These are phyloP conservation scores for Bombus superbus DNA, from an alignment of 1,140 invertebrate genomes.

Conservation along the genomic window DNA sequence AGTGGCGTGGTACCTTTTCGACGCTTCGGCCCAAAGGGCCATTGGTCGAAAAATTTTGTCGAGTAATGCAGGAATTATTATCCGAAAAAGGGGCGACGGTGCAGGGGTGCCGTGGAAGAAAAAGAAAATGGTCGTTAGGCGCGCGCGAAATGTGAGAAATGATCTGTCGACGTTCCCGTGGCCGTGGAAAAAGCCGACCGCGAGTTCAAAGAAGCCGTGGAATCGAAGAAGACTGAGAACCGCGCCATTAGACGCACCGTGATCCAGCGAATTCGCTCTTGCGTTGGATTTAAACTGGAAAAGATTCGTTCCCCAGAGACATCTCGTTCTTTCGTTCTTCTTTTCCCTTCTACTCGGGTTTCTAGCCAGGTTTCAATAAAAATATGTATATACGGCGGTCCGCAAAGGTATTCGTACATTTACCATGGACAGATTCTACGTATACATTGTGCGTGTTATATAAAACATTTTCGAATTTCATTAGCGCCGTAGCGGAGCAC, in stretches of 20 bases:
- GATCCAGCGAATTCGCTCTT: constrained; percentile 68
- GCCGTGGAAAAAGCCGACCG: constrained; percentile 63
- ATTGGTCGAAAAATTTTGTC: constrained; percentile 72
- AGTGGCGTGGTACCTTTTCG: not conserved
- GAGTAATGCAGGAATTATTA: constrained; percentile 80
- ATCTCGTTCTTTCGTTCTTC: not conserved
- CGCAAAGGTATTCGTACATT: no score
- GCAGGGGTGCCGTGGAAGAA: constrained; percentile 16
- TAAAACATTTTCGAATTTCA: no score
- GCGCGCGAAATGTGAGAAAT: constrained; percentile 81
- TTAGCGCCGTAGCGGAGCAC: no score
- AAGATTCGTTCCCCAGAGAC: constrained; percentile 38
- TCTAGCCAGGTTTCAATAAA: not conserved
- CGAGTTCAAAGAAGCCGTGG: constrained; percentile 75
- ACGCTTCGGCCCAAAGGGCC: constrained; percentile 34
- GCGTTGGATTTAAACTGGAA: constrained; percentile 12
- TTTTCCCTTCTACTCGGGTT: not conserved
- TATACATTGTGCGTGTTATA: no score
- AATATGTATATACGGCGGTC: no score
- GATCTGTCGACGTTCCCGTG: constrained; percentile 76
- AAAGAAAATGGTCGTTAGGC: constrained; percentile 66
- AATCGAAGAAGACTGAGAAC: constrained; percentile 74
- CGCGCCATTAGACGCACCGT: constrained; percentile 64
- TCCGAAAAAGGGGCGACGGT: constrained; percentile 50
- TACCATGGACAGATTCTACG: no score